These are phyloP conservation scores for Ectobius pallidus DNA, from an alignment of 2,888 invertebrate species.

Conservation along the genomic window DNA sequence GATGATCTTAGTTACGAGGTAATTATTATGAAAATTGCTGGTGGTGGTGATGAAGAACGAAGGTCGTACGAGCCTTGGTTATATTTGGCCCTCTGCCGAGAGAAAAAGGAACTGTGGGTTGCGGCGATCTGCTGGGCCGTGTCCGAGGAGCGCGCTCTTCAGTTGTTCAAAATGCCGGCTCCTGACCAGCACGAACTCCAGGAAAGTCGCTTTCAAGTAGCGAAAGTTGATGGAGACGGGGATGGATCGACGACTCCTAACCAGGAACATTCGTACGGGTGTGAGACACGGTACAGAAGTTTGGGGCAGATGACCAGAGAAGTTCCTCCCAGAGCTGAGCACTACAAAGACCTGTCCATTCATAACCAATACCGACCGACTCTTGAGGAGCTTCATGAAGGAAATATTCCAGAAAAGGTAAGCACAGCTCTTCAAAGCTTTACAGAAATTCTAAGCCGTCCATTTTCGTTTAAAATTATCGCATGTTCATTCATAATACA, in stretches of 20 bases:
- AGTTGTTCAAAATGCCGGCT: constrained; percentile 9
- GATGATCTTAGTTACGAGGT: background rate
- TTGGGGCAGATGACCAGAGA: constrained; percentile 54
- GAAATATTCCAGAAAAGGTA: constrained; percentile 41
- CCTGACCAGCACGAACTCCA: constrained; percentile 43
- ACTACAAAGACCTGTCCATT: constrained; percentile 55
- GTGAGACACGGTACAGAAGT: constrained; percentile 47
- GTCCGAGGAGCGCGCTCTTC: constrained; percentile 25
- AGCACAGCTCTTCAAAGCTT: no score
- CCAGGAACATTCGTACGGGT: constrained; percentile 48
- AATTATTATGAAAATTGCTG: background rate
- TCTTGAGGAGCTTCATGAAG: constrained; percentile 52
- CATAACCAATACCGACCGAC: constrained; percentile 50
- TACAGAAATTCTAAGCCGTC: no score
- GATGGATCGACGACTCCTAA: constrained; percentile 20
- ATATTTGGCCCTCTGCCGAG: no score
- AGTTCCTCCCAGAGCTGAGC: constrained; percentile 56
- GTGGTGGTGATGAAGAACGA: background rate
- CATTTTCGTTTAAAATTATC: no score
- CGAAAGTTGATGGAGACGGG: constrained; percentile 44
- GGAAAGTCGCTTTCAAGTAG: constrained; percentile 48
- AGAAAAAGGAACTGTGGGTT: background rate
- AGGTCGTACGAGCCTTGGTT: no score
- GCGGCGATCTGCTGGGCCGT: background rate
- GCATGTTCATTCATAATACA: no score